Conservation (phyloP, 1,140 invertebrate species). For the Drosophila serrata region DNA sequence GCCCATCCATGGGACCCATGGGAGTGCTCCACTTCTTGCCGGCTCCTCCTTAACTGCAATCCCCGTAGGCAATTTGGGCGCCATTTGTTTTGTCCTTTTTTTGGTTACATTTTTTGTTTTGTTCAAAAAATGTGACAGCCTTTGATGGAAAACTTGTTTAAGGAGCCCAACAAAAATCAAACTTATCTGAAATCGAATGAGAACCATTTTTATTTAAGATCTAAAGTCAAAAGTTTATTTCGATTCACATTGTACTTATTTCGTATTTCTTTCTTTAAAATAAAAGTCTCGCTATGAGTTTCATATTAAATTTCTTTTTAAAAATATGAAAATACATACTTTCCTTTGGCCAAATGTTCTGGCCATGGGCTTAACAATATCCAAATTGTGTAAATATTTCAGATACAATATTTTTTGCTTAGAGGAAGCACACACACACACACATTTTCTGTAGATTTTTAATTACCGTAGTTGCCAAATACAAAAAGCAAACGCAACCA, state of each 20-base stretch:
- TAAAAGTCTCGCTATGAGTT: background rate
- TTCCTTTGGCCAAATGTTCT: background rate
- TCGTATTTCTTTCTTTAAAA: background rate
- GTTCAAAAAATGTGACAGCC: slow-evolving; percentile 12
- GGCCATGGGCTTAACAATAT: slow-evolving; percentile 19
- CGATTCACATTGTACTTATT: background rate
- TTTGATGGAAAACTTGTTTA: slow-evolving; percentile 14
- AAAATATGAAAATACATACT: background rate
- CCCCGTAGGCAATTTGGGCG: slow-evolving; percentile 42
- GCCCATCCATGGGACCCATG: slow-evolving; percentile 26
- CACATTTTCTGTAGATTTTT: slow-evolving; percentile 39
- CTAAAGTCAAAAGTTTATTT: background rate
- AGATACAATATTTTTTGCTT: slow-evolving; percentile 25
- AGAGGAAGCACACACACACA: background rate
- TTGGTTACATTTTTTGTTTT: slow-evolving; percentile 9
- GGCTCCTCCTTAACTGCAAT: slow-evolving; percentile 27
- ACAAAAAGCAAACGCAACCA: slow-evolving; percentile 33
- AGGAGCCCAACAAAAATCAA: slow-evolving; percentile 4
- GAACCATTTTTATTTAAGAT: background rate
- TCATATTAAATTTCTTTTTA: background rate
- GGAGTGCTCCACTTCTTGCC: slow-evolving; percentile 20
- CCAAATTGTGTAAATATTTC: slow-evolving; percentile 46
- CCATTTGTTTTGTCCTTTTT: slow-evolving; percentile 37
- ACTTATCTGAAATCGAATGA: background rate
- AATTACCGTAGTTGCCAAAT: slow-evolving; percentile 59